Evolutionary conservation across 1,140 invertebrate species (phyloP), one percentile per base, ranked within the genome.

Genomic region (Drosophila kurseongensis): DNA sequence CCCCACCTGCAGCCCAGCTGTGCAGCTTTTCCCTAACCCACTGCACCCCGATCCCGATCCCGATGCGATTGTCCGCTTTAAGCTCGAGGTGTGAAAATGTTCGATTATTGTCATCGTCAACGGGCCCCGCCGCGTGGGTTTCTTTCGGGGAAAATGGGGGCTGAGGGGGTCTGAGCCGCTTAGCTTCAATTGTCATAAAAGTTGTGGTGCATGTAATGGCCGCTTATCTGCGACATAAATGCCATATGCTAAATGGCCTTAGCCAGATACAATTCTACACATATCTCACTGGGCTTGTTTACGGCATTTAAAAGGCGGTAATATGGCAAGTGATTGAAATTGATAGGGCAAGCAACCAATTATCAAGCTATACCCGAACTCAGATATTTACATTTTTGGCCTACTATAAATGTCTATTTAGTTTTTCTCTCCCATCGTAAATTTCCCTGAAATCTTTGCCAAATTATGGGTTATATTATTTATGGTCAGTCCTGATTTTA

Each of bases 81-180:
- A 91, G 89, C 89, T 91, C 56, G 63, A 91, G 89, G 89, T 91
- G 89, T 91, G 89, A 91, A 91, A 91, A 84, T 91, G 79, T 91
- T 91, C 84, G 89, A 91, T 91, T 91, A 91, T 91, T 91, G 89
- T 91, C 89, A 86, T 78, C 82, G 65, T 81, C 65, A 65, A 48
- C 71, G 66, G 45, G 58, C 63, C 59, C 29, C 29, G 29, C 8
- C 59, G 74, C 77, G 67, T 86, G 63, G 82, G 74, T 54, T 59
- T 48, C 23, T 36, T n/a, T 42, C 10, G 38, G 67, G 47, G 44
- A 56, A 14, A 27, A 32, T 18, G 27, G 52, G 23, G 52, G 14
- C 2, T 47, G 27, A 16, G 41, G 47, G 29, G 36, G 44, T 47
- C 72, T 80, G 76, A 80, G 80, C 83, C 66, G 84, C 84, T 88